Conservation (phyloP, 1,140 invertebrate species). For the Brachionus angularis region DNA sequence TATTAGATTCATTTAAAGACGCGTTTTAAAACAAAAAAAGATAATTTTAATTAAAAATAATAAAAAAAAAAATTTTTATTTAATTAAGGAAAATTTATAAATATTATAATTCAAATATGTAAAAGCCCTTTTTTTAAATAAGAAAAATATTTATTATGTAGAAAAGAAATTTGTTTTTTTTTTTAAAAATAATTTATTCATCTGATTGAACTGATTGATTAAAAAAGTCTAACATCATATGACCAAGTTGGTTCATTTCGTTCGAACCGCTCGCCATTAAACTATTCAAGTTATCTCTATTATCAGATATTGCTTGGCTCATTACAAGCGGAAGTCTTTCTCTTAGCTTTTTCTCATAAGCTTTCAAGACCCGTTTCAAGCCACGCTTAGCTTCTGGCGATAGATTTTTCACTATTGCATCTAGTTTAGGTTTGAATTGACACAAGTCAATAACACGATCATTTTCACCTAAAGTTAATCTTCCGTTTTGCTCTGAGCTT, state of each 20-base stretch:
- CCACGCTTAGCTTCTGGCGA: not conserved
- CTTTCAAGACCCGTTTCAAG: not conserved
- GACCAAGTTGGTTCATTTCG: not conserved
- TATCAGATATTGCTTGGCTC: slow-evolving; percentile 11
- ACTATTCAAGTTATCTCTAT: slow-evolving; percentile 1
- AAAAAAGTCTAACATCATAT: not conserved
- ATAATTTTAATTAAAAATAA: too few relatives aligned
- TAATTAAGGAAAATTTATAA: too few relatives aligned
- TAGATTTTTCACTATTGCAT: not conserved
- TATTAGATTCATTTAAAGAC: too few relatives aligned
- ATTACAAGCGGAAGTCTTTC: not conserved
- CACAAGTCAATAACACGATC: slow-evolving; percentile 10
- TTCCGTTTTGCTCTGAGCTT: not conserved
- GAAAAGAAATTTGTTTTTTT: too few relatives aligned
- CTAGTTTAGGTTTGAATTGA: slow-evolving; percentile 10
- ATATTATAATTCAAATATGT: too few relatives aligned
- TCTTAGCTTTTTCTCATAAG: slow-evolving; percentile 2
- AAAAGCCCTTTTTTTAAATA: too few relatives aligned
- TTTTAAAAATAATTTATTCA: too few relatives aligned
- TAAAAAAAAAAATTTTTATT: too few relatives aligned
- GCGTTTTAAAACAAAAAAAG: too few relatives aligned
- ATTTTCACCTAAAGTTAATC: not conserved
- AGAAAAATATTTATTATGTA: too few relatives aligned
- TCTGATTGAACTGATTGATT: too few relatives aligned
- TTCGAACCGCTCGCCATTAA: slow-evolving; percentile 8